These are phyloP conservation scores for Procambarus clarkii DNA, from an alignment of 1,140 invertebrate genomes.

Conservation along the genomic window DNA sequence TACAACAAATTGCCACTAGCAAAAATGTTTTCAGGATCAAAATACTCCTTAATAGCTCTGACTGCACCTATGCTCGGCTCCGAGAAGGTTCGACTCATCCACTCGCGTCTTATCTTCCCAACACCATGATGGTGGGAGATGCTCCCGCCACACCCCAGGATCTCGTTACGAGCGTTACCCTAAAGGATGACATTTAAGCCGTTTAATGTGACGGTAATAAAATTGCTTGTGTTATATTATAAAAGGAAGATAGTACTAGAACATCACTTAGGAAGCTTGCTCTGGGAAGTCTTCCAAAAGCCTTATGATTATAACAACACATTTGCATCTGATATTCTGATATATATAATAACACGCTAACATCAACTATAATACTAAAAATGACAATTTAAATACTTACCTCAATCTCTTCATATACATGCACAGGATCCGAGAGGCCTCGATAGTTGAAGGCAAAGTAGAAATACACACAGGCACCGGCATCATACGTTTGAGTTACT, in stretches of 20 bases:
- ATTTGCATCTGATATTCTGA: no score
- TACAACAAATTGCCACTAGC: constrained; percentile 86
- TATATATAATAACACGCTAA: no score
- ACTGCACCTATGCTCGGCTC: constrained; percentile 80
- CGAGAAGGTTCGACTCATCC: constrained; percentile 78
- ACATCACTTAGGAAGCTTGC: no score
- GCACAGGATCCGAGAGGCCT: constrained; percentile 83
- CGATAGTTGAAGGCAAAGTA: constrained; percentile 95
- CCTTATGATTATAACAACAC: no score
- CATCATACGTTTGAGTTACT: constrained; percentile 97
- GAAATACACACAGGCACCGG: constrained; percentile 98
- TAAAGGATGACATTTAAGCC: background rate
- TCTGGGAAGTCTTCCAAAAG: no score
- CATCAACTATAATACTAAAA: background rate
- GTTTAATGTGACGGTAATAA: no score
- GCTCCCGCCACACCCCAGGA: constrained; percentile 91
- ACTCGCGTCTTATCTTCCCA: constrained; percentile 92
- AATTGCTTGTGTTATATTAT: no score
- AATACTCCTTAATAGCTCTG: constrained; percentile 86
- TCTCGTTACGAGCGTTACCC: constrained; percentile 92
- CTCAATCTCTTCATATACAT: constrained; percentile 87
- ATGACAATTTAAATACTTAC: constrained; percentile 73
- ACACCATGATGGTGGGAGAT: constrained; percentile 98
- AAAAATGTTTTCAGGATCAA: constrained; percentile 97
- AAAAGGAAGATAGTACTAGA: no score